Base-by-base conservation (phyloP, 2,797 vertebrate genomes). In the Megalops cyprinoides region DNA sequence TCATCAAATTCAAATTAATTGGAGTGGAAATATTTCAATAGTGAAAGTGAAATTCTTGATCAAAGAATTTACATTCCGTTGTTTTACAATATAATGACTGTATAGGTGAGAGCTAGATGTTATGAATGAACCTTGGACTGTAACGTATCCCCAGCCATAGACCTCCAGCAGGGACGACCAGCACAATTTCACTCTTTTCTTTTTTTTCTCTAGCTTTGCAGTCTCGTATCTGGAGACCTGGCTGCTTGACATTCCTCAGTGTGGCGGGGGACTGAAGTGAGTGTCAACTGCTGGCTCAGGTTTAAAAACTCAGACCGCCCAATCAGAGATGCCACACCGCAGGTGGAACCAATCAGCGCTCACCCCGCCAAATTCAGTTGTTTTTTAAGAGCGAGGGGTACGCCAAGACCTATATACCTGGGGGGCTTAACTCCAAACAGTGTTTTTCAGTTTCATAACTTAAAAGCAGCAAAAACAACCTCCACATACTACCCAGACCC, bases 301-400 rank as follows among this genome's bases (percentile, higher is more conserved):
- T 80, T 75, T 46, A 80, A 75, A 75, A 60, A 37, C 44, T 12
- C 44, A 31, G 55, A 37, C 4, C n/a, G 71, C 23, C 79, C 79
- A 80, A 80, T 74, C 67, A 44, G 53, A 31, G 20, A 42, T 44
- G 71, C 56, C 31, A 56, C 44, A n/a, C 28, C n/a, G n/a, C 42
- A 74, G 28, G 3, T 20, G 34, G 46, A 71, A 25, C 79, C 79
- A 80, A 80, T 80, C 56, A 62, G 4, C 55, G 49, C 28, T 31
- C 71, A 49, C 55, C 79, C 71, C 79, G 55, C 71, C 79, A 75
- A 62, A 62, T 75, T 75, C 69, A 31, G 51, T n/a, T 5, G 8
- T 62, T 71, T 42, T n/a, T 39, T 71, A 15, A 18, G 34, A 44
- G n/a, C n/a, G n/a, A n/a, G n/a, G 18, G 44, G 67, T 39, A 53